Evolutionary conservation across 2,888 invertebrate genomes (phyloP).

Genomic region (Bimastos eiseni): DNA sequence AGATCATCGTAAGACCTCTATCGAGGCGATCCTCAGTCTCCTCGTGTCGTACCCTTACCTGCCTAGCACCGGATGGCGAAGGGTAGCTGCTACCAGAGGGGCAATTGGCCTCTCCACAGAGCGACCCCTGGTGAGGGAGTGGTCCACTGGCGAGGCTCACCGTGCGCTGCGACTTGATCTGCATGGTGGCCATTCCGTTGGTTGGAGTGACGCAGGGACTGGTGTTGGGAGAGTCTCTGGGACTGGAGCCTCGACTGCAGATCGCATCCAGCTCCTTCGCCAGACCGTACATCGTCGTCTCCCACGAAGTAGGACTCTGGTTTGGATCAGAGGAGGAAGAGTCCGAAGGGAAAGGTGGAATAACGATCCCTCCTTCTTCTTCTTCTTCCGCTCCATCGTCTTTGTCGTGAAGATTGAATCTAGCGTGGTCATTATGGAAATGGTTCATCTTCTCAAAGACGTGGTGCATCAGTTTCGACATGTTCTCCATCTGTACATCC

Average conservation of each 20-base stretch:
- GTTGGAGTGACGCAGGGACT: not conserved
- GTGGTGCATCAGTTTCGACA: not conserved
- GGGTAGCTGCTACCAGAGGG: not conserved
- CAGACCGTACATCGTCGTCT: constrained; percentile 10
- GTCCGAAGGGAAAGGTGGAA: not conserved
- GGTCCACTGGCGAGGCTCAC: not conserved
- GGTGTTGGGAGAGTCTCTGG: not conserved
- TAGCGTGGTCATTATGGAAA: not conserved
- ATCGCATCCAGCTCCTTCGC: not conserved
- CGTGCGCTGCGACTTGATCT: not conserved
- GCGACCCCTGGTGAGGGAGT: not conserved
- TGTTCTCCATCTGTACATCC: not conserved
- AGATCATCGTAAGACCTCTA: constrained; percentile 23
- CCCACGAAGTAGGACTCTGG: constrained; percentile 14
- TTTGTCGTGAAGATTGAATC: not conserved
- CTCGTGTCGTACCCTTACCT: constrained; percentile 21
- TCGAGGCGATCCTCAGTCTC: constrained; percentile 22
- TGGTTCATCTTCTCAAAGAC: not conserved
- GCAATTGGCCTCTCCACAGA: not conserved
- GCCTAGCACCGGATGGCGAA: not conserved
- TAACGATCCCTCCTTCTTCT: not conserved
- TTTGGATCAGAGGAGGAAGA: not conserved
- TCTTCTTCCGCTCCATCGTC: not conserved
- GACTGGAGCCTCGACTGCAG: not conserved
- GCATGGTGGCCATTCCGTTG: not conserved